Conservation (phyloP, 2,113 vertebrate species). For the Micronycteris hirsuta region DNA sequence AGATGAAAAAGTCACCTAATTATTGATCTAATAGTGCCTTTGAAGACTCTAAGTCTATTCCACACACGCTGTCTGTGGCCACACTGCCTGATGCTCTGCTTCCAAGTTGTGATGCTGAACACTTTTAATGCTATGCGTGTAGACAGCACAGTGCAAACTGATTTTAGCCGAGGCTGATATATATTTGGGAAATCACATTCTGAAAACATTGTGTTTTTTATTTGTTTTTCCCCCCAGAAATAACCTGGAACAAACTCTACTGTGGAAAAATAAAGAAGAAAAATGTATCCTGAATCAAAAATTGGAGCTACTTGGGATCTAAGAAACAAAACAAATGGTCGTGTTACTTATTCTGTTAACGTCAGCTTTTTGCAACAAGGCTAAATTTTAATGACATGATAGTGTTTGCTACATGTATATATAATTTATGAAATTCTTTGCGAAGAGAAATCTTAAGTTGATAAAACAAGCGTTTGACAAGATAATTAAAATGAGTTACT, state of each 20-base stretch:
- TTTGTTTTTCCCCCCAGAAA: not conserved
- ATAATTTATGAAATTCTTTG: not conserved
- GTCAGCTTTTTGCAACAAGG: not conserved
- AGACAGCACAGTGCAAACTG: not conserved
- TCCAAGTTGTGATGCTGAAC: not conserved
- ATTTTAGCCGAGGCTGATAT: not conserved
- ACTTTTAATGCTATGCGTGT: not conserved
- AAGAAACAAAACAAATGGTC: not conserved
- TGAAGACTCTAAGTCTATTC: not conserved
- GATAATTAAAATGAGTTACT: not conserved
- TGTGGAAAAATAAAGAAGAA: not conserved
- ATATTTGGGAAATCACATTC: not conserved
- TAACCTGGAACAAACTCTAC: not conserved
- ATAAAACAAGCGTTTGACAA: not conserved
- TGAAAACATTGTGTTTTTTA: not conserved
- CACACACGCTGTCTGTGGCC: no score
- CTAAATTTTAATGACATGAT: not conserved
- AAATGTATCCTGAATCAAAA: not conserved
- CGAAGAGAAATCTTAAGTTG: not conserved
- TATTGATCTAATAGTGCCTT: not conserved
- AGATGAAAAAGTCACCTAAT: not conserved
- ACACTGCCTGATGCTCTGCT: not conserved
- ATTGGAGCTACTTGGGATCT: not conserved
- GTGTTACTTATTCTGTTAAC: not conserved
- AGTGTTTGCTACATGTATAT: not conserved